Percentiles rank a stretch among this genome's conserved stretches.
phyloP scores from a whole-genome alignment of 2,888 invertebrate genomes.

The Rotaria macrura region DNA sequence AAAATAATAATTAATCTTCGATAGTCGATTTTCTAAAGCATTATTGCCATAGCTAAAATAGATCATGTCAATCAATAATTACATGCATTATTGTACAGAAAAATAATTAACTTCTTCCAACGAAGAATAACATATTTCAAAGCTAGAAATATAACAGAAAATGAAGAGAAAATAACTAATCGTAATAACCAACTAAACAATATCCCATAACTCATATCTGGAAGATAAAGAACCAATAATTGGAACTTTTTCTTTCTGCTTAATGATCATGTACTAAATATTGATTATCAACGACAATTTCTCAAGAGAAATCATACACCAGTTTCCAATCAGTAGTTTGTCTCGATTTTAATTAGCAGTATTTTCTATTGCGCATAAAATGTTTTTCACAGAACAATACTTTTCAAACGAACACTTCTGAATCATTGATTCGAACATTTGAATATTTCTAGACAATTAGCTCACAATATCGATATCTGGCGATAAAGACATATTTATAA shows the following conservation, averaged over 20 bases:
- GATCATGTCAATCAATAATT: too few relatives aligned
- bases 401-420: not conserved
- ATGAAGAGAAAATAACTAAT: not conserved
- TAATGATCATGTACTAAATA: not conserved
- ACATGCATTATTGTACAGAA: too few relatives aligned
- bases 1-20: too few relatives aligned
- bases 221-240: too few relatives aligned
- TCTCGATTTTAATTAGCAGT: not conserved
- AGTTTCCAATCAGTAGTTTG: too few relatives aligned
- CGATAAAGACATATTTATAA: not conserved
- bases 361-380: not conserved
- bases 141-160: not conserved
- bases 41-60: too few relatives aligned
- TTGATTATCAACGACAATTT: not conserved
- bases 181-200: not conserved
- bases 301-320: not conserved
- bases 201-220: too few relatives aligned
- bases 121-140: too few relatives aligned
- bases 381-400: not conserved
- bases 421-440: not conserved
- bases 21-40: too few relatives aligned
- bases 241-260: not conserved
- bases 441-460: not conserved
- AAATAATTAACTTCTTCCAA: too few relatives aligned
- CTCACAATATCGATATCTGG: not conserved